Evolutionary conservation across 1,140 invertebrate species (phyloP).

Genomic region (Ganaspis sp.): DNA sequence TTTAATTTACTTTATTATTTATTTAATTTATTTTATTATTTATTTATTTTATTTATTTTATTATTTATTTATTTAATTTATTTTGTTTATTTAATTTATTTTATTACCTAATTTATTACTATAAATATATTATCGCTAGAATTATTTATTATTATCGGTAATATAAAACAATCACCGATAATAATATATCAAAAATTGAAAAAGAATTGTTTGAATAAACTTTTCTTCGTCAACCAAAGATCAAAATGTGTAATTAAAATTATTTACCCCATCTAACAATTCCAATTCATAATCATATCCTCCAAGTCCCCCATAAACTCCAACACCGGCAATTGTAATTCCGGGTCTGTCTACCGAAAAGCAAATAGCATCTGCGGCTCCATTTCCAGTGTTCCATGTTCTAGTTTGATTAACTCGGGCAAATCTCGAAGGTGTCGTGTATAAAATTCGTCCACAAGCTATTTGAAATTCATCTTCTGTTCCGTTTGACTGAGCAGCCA

Average conservation of each 20-base stretch:
- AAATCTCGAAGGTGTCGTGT: conserved; percentile 93
- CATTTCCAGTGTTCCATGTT: conserved; percentile 98
- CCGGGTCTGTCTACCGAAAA: conserved; percentile 94
- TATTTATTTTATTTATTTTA: too few relatives aligned
- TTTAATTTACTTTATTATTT: too few relatives aligned
- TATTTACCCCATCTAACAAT: conserved; percentile 86
- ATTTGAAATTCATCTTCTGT: conserved; percentile 82
- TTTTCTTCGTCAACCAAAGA: too few relatives aligned
- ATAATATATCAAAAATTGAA: too few relatives aligned
- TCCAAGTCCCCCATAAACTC: conserved; percentile 91
- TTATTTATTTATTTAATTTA: too few relatives aligned
- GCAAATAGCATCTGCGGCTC: conserved; percentile 96
- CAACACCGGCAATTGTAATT: conserved; percentile 91
- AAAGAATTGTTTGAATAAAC: too few relatives aligned
- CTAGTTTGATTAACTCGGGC: conserved; percentile 90
- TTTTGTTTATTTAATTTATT: too few relatives aligned
- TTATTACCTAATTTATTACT: too few relatives aligned
- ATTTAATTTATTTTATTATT: too few relatives aligned
- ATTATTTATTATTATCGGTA: too few relatives aligned
- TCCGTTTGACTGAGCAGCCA: conserved; percentile 87
- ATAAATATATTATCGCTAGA: too few relatives aligned
- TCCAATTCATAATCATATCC: conserved; percentile 95
- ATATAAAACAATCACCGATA: too few relatives aligned
- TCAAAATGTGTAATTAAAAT: conserved; percentile 48
- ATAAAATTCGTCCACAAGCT: conserved; percentile 82